Evolutionary conservation across 2,888 invertebrate genomes (phyloP), one percentile per base, ranked within the genome.

Genomic region (Cryptocephalus primarius): DNA sequence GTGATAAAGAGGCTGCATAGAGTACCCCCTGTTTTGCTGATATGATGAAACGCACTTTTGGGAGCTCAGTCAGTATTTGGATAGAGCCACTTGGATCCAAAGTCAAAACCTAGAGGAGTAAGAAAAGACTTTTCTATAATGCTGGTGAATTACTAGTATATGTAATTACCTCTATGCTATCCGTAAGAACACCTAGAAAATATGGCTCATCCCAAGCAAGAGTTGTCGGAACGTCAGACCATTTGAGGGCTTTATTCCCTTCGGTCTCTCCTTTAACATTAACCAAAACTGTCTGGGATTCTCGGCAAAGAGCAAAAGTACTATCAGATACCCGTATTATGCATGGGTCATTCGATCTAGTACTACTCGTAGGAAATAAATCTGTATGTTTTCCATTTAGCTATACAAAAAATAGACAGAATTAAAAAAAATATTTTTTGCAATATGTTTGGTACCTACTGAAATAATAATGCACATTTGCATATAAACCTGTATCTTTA

Each of bases 181-280:
- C 90, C 43, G 85, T 78, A 42, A 92, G 73, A 42, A 96, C 75
- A 6, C 91, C 93, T 47, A 97, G 72, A 13, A 92, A 76, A 69
- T 89, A 99, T 0, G 97, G 97, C 60, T 89, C 85, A 69, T 97
- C 94, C 83, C 93, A 92, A 32, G 85, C 92, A 53, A 85, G 74
- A 49, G 77, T 78, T 48, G 79, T 68, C 9, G 91, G 89, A 22
- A 83, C 76, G 61, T 88, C 88, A 4, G 80, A 76, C 90, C 90
- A 91, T 62, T 82, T 83, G 2, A 88, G 75, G 14, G 84, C 82
- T 66, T 84, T 79, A 65, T 78, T 83, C 65, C 75, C 80, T 47
- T 81, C 78, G 42, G 84, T 77, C 56, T 77, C 74, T 14, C 84
- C 83, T 39, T 78, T 78, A 14, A 84, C 81, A 66, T 92, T 85